phyloP scores from a whole-genome alignment of 2,888 invertebrate genomes.

The Agriotes lineatus region DNA sequence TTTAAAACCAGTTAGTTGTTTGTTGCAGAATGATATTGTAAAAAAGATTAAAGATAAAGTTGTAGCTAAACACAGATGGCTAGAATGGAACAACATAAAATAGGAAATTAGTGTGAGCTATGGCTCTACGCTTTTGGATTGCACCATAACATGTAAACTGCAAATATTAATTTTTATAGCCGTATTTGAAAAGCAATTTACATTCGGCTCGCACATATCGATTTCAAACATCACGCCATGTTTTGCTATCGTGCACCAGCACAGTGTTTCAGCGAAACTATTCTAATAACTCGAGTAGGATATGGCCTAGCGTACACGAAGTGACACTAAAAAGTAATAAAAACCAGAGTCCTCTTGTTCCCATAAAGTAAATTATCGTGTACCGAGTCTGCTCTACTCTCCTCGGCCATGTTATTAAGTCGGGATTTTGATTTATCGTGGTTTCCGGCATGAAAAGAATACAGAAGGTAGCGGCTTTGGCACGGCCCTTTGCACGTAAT shows the following conservation, averaged over 20 bases:
- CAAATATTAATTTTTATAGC: too few relatives aligned
- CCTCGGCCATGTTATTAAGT: neutral
- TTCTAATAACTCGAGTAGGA: neutral
- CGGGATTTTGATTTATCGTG: neutral
- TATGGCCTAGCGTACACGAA: neutral
- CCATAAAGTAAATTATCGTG: slow-evolving; percentile 16
- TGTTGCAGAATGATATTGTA: too few relatives aligned
- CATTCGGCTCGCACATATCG: neutral
- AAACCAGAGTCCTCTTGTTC: neutral
- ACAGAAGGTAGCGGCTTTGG: neutral
- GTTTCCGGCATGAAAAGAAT: neutral
- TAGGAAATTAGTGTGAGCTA: too few relatives aligned
- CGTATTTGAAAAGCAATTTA: too few relatives aligned
- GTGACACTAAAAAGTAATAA: slow-evolving; percentile 12
- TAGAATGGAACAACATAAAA: too few relatives aligned
- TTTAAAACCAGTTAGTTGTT: too few relatives aligned
- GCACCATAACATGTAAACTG: too few relatives aligned
- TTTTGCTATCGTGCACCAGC: neutral
- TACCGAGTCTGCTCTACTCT: neutral
- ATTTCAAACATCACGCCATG: neutral
- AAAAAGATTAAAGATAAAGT: too few relatives aligned
- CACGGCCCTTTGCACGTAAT: too few relatives aligned
- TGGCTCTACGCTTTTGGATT: too few relatives aligned
- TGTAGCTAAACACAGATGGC: too few relatives aligned
- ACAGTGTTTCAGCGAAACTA: neutral